A percentile compares a stretch with the other conserved stretches of the same genome.
phyloP scores from a whole-genome alignment of 2,113 vertebrate genomes.

The Indri indri region DNA sequence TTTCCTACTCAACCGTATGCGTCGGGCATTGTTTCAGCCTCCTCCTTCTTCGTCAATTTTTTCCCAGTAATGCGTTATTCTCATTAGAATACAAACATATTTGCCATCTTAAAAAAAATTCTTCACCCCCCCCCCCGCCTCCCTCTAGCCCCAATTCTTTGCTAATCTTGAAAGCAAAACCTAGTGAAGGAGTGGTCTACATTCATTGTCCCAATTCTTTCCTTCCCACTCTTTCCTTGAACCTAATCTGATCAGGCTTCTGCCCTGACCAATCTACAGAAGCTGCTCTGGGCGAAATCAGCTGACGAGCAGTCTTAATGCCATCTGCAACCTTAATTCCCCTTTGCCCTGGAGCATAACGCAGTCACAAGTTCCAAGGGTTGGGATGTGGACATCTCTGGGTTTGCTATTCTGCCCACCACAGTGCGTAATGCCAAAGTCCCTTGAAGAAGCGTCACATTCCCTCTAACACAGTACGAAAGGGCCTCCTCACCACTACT shows the following conservation, averaged over 20 bases:
- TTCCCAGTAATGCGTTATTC: too few relatives aligned
- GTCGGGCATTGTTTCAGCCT: too few relatives aligned
- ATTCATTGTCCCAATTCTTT: not conserved
- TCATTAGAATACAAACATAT: too few relatives aligned
- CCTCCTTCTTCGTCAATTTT: too few relatives aligned
- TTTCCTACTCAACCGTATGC: too few relatives aligned
- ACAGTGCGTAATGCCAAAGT: not conserved
- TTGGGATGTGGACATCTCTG: not conserved
- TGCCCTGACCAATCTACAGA: not conserved
- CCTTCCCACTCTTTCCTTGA: not conserved
- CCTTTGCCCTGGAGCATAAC: not conserved
- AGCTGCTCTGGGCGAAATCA: not conserved
- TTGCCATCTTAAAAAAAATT: not conserved
- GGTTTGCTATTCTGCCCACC: not conserved
- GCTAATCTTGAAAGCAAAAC: not conserved
- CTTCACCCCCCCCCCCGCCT: not conserved
- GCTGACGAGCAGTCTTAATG: not conserved
- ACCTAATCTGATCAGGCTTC: not conserved
- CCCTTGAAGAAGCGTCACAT: not conserved
- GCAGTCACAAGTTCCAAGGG: not conserved
- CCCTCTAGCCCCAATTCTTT: not conserved
- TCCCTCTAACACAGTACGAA: not conserved
- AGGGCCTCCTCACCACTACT: not conserved
- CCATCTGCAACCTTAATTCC: not conserved
- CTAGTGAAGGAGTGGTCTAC: not conserved